phyloP scores from a whole-genome alignment of 2,888 invertebrate species.

The Rutpela maculata region DNA sequence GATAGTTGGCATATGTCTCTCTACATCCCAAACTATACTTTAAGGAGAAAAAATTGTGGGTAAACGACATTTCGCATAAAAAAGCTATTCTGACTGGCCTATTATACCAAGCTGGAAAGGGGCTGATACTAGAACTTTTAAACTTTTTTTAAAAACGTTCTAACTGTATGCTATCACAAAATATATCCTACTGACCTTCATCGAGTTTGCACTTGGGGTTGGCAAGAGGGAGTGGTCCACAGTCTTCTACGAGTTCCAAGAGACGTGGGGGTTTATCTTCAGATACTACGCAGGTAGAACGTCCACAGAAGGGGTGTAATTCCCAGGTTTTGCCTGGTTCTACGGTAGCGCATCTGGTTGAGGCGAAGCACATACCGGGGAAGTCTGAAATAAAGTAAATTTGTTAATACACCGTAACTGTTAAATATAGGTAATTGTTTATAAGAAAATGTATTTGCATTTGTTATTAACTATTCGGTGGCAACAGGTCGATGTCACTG shows the following conservation, averaged over 20 bases:
- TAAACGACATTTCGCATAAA: no score
- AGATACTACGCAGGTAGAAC: conserved; percentile 89
- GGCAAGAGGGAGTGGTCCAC: conserved; percentile 90
- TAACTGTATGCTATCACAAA: background rate
- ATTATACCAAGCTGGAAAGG: no score
- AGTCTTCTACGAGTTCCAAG: conserved; percentile 91
- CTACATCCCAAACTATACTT: no score
- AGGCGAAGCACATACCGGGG: conserved; percentile 94
- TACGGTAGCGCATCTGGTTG: conserved; percentile 91
- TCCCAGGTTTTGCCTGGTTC: conserved; percentile 92
- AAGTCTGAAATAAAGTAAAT: conserved; percentile 80
- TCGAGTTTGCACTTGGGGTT: conserved; percentile 93
- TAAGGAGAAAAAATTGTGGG: no score
- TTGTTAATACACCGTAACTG: background rate
- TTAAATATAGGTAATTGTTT: background rate
- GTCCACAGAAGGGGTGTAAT: conserved; percentile 92
- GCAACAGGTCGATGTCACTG: no score
- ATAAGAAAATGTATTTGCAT: background rate
- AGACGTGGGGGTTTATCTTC: conserved; percentile 86
- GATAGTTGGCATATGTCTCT: no score
- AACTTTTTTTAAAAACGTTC: no score
- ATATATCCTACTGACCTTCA: conserved; percentile 69
- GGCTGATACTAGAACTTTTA: no score
- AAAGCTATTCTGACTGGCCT: no score
- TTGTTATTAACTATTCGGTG: background rate